Conservation (phyloP, 2,113 vertebrate genomes). For the Steatornis caripensis region DNA sequence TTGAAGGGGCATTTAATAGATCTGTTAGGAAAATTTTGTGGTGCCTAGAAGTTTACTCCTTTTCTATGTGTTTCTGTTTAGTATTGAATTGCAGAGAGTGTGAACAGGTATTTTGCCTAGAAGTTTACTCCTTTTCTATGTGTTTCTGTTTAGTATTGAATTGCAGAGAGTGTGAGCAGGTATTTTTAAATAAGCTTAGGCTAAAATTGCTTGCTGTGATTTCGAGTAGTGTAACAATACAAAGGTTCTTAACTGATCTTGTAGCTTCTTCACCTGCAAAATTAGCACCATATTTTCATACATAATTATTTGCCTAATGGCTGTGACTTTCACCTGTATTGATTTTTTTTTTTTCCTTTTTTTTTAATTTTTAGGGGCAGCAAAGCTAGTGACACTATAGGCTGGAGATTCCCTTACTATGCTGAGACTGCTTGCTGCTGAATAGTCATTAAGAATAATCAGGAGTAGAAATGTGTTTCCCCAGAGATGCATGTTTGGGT, state of each 20-base stretch:
- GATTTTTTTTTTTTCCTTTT: neutral
- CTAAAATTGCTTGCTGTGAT: neutral
- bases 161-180: neutral
- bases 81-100: neutral
- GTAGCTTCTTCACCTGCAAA: neutral
- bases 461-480: slow-evolving; percentile 4
- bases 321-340: neutral
- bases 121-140: neutral
- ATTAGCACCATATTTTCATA: neutral
- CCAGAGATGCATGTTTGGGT: neutral
- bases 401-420: neutral
- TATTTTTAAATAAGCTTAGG: neutral
- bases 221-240: neutral
- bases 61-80: neutral
- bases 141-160: neutral
- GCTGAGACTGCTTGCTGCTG: slow-evolving; percentile 1
- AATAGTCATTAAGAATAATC: neutral
- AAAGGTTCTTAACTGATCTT: neutral
- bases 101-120: neutral
- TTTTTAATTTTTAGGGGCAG: neutral
- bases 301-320: neutral
- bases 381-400: neutral
- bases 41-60: neutral
- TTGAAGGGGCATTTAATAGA: neutral
- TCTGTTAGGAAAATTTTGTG: neutral